These are phyloP conservation scores for Cervus canadensis DNA, from an alignment of 2,113 vertebrate genomes.

Conservation along the genomic window DNA sequence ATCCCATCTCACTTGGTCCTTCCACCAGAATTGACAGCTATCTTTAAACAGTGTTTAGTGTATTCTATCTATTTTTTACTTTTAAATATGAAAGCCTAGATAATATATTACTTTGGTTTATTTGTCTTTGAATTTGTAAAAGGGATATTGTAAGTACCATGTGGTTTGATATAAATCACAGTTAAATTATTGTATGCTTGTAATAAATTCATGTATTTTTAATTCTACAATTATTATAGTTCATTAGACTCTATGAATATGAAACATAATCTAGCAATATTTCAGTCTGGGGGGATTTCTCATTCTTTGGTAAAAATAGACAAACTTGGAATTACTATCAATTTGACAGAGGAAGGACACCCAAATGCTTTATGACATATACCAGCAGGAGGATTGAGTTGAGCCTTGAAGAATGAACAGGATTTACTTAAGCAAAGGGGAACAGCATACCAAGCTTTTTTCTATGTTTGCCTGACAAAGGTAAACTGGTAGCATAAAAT, in stretches of 20 bases:
- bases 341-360: not conserved
- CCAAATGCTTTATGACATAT: not conserved
- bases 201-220: not conserved
- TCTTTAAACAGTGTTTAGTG: not conserved
- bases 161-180: not conserved
- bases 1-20: not conserved
- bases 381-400: not conserved
- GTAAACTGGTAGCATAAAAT: not conserved
- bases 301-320: not conserved
- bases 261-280: not conserved
- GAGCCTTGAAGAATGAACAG: not conserved
- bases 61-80: not conserved
- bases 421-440: not conserved
- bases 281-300: not conserved
- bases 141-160: not conserved
- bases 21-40: not conserved
- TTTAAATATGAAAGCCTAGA: not conserved
- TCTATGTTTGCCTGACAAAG: not conserved
- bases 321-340: not conserved
- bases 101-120: not conserved
- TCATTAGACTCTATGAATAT: not conserved
- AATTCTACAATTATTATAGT: not conserved
- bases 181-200: not conserved
- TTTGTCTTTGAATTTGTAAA: not conserved
- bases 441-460: not conserved